phyloP scores from a whole-genome alignment of 1,140 invertebrate genomes.

The Papilio xuthus region DNA sequence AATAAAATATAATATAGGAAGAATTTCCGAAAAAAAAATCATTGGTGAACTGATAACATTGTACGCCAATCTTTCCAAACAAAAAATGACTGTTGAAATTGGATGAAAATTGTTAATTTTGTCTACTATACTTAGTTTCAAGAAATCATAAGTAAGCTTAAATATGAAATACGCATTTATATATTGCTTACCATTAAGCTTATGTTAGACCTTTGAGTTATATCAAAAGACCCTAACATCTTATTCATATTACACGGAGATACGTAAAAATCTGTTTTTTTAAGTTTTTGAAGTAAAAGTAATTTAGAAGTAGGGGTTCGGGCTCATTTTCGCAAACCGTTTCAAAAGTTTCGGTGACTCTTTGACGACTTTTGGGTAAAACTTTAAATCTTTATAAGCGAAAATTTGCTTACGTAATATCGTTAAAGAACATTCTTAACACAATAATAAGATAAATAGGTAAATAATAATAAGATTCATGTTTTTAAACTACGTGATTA shows the following conservation, averaged over 20 bases:
- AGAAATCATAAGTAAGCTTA: neutral
- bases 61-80: neutral
- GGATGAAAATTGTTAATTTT: neutral
- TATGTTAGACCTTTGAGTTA: neutral
- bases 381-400: slow-evolving; percentile 39
- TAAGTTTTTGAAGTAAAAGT: slow-evolving; percentile 39
- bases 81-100: neutral
- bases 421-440: slow-evolving; percentile 27
- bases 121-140: neutral
- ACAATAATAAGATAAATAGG: slow-evolving; percentile 10
- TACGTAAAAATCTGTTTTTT: slow-evolving; percentile 36
- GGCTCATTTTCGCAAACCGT: slow-evolving; percentile 39
- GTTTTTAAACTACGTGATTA: too few species aligned
- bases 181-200: neutral
- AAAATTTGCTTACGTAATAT: slow-evolving; percentile 37
- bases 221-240: slow-evolving; percentile 19
- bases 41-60: too few species aligned
- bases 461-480: neutral
- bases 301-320: slow-evolving; percentile 39
- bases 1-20: too few species aligned
- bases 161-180: neutral
- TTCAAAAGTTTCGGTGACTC: slow-evolving; percentile 38
- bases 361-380: slow-evolving; percentile 39
- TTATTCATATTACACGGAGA: slow-evolving; percentile 33
- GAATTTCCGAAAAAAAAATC: too few species aligned